phyloP scores from a whole-genome alignment of 2,797 vertebrate genomes.

The Amblyraja radiata region DNA sequence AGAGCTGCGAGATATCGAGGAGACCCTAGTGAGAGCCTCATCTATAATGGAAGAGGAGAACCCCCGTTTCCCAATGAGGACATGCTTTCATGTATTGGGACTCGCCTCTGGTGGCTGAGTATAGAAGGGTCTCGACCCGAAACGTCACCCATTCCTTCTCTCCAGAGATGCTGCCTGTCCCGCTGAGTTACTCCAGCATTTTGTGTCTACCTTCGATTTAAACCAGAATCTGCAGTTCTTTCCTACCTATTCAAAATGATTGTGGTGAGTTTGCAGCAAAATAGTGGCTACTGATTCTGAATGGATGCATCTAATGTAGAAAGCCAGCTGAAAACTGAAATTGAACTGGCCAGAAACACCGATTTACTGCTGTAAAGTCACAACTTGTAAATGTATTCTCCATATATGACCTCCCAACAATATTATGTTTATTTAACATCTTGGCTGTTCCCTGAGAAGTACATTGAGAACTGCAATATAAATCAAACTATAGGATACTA shows the following conservation, averaged over 20 bases:
- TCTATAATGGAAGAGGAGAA: too few relatives aligned
- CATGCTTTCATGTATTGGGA: neutral
- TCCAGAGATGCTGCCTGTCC: too few relatives aligned
- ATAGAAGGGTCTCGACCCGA: too few relatives aligned
- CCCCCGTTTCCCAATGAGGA: too few relatives aligned
- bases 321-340: neutral
- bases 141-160: too few relatives aligned
- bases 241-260: too few relatives aligned
- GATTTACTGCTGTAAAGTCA: neutral
- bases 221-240: too few relatives aligned
- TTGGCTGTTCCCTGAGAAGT: neutral
- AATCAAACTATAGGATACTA: neutral
- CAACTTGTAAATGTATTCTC: neutral
- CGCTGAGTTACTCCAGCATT: too few relatives aligned
- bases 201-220: too few relatives aligned
- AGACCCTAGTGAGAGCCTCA: too few relatives aligned
- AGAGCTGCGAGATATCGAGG: too few relatives aligned
- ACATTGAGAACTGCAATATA: neutral
- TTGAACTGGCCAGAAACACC: neutral
- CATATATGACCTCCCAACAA: neutral
- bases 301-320: neutral
- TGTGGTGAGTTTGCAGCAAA: neutral
- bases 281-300: too few relatives aligned
- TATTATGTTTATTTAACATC: neutral
- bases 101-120: neutral